A percentile compares a stretch with the other conserved stretches of the same genome.
These are phyloP conservation scores for Cephalopholis sonnerati DNA, from an alignment of 2,113 vertebrate genomes.

Conservation along the genomic window DNA sequence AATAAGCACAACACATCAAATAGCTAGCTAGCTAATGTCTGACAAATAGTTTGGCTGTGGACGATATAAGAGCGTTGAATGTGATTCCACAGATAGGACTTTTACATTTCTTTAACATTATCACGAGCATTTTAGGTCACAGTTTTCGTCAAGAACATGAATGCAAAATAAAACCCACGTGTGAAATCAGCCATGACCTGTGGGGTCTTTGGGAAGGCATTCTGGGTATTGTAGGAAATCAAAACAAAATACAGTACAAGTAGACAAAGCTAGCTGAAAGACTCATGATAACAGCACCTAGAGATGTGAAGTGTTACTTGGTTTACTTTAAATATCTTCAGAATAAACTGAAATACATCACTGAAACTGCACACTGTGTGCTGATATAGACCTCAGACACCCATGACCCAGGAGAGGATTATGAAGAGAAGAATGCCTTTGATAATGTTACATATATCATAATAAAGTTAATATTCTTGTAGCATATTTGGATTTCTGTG, in stretches of 20 bases:
- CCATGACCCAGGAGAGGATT: background rate
- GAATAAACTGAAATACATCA: constrained; percentile 25
- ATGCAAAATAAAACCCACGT: background rate
- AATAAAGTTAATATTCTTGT: background rate
- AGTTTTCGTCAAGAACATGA: no score
- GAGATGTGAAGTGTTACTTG: background rate
- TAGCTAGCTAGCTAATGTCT: background rate
- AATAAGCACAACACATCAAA: background rate
- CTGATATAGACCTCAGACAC: constrained; percentile 2
- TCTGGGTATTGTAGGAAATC: background rate
- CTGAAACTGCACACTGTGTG: constrained; percentile 15
- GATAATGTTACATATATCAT: background rate
- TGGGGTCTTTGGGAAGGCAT: background rate
- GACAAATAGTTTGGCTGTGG: no score
- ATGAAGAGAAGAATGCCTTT: background rate
- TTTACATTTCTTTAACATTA: no score
- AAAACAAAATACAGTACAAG: background rate
- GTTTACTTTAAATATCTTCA: constrained; percentile 5
- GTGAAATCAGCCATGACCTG: background rate
- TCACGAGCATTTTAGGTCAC: background rate
- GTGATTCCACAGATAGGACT: background rate
- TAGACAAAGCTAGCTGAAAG: background rate
- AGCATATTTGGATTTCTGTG: background rate
- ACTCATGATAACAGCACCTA: background rate
- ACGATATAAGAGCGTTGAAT: background rate